Conservation (phyloP, 1,140 invertebrate genomes). For the Calliphora vicina region DNA sequence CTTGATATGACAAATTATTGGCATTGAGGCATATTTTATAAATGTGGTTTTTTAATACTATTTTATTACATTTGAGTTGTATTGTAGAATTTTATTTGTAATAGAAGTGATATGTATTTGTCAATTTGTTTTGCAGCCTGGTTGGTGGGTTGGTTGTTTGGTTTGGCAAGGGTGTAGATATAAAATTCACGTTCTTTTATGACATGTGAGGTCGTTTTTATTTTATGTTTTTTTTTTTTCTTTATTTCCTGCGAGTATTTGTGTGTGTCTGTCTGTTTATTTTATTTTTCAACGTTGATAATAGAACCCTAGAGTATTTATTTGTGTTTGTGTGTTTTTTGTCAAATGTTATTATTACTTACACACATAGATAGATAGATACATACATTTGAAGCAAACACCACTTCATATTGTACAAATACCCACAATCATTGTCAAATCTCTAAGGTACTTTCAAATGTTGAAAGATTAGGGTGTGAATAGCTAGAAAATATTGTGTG, state of each 20-base stretch:
- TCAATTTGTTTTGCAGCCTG: background rate
- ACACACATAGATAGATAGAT: background rate
- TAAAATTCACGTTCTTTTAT: background rate
- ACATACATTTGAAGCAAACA: background rate
- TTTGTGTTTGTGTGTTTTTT: too few species aligned
- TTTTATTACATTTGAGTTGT: too few species aligned
- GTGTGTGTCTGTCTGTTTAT: background rate
- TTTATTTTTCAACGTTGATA: background rate
- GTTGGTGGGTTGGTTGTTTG: too few species aligned
- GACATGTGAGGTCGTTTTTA: background rate
- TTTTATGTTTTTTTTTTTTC: background rate
- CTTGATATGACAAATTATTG: too few species aligned
- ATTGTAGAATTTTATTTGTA: too few species aligned
- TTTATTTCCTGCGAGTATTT: background rate
- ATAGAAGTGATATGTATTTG: background rate
- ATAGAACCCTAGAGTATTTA: background rate
- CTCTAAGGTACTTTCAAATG: background rate
- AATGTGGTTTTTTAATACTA: too few species aligned
- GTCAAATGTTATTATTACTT: background rate
- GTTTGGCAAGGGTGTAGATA: too few species aligned
- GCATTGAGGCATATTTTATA: too few species aligned
- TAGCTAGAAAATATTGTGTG: background rate
- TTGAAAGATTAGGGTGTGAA: background rate
- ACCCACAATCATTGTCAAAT: background rate
- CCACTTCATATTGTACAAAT: background rate